Percentiles rank a stretch among this genome's conserved stretches.
phyloP scores from a whole-genome alignment of 2,797 vertebrate genomes.

The Tapera naevia region DNA sequence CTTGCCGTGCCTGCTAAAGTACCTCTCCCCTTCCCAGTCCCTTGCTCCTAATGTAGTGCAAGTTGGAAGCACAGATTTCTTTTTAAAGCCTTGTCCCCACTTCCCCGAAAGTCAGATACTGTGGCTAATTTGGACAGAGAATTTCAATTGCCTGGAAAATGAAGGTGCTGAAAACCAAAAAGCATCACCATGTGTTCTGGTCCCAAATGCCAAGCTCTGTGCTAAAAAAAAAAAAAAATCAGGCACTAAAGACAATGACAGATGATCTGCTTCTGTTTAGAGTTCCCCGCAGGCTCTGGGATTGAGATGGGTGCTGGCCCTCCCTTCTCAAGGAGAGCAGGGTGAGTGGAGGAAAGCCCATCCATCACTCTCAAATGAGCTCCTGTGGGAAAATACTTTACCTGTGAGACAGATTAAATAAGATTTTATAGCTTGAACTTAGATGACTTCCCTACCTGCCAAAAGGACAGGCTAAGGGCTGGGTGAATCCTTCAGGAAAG shows the following conservation, averaged over 20 bases:
- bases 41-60: not conserved
- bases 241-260: not conserved
- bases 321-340: not conserved
- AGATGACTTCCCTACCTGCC: not conserved
- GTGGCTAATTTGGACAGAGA: not conserved
- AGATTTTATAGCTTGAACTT: not conserved
- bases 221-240: not conserved
- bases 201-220: not conserved
- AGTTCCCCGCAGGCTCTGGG: not conserved
- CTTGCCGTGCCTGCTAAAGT: not conserved
- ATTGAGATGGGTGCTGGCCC: not conserved
- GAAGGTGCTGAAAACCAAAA: not conserved
- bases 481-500: not conserved
- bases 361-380: not conserved
- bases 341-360: not conserved
- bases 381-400: not conserved
- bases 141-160: conserved; percentile 9
- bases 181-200: not conserved
- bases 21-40: not conserved
- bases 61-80: not conserved
- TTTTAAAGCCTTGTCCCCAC: conserved; percentile 10
- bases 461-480: not conserved
- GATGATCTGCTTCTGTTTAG: not conserved
- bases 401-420: not conserved
- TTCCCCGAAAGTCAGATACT: conserved; percentile 12